Evolutionary conservation across 2,888 invertebrate species (phyloP).

Genomic region (Abscondita cerata): DNA sequence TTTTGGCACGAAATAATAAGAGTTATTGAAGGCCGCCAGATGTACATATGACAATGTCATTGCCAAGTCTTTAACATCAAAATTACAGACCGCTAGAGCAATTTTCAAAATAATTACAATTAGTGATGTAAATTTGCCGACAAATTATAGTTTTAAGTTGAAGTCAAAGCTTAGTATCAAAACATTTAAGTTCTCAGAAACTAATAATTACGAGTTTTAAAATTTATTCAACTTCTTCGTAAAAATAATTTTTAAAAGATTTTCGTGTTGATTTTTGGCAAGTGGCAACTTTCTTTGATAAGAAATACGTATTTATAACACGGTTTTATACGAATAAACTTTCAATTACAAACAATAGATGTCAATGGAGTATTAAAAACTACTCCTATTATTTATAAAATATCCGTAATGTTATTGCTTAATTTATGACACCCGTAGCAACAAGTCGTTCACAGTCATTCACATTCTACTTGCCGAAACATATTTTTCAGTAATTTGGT

Average conservation of each 20-base stretch:
- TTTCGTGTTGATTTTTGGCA: too few species aligned
- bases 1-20: conserved; percentile 26
- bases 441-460: too few species aligned
- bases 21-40: conserved; percentile 25
- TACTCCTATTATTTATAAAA: too few species aligned
- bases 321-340: too few species aligned
- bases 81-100: conserved; percentile 9
- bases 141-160: conserved; percentile 5
- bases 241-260: background rate
- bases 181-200: conserved; percentile 3
- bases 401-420: too few species aligned
- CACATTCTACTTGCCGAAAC: too few species aligned
- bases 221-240: conserved; percentile 5
- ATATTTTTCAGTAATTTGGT: too few species aligned
- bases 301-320: background rate
- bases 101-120: conserved; percentile 11
- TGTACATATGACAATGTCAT: conserved; percentile 21
- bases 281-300: background rate
- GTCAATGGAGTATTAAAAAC: too few species aligned
- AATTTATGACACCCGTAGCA: too few species aligned
- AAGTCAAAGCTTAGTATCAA: background rate
- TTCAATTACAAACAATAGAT: too few species aligned
- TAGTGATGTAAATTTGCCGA: conserved; percentile 6
- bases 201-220: background rate
- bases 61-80: conserved; percentile 25